Conservation (phyloP, 2,113 vertebrate species). For the Cnemophilus loriae region DNA sequence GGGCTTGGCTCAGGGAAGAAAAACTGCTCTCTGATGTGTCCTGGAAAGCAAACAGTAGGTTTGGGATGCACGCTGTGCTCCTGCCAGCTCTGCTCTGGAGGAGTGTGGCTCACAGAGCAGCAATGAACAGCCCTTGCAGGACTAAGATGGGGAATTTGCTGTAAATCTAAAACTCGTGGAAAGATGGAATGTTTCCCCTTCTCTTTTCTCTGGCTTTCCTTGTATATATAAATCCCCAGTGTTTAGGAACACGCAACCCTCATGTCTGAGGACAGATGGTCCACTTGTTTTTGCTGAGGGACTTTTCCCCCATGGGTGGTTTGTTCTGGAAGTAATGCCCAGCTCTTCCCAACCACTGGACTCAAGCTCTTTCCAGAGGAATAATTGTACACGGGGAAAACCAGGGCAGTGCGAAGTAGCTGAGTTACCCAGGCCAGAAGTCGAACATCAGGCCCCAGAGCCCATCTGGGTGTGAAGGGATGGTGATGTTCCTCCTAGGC, state of each 20-base stretch:
- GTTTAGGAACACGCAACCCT: not conserved
- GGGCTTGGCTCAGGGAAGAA: not conserved
- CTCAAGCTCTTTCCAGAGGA: not conserved
- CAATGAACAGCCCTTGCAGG: not conserved
- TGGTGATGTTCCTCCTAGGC: not conserved
- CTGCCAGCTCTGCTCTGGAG: slow-evolving; percentile 12
- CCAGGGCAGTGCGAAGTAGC: not conserved
- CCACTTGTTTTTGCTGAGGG: not conserved
- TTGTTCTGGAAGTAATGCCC: not conserved
- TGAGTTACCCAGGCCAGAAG: not conserved
- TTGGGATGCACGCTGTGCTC: not conserved
- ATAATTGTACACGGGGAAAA: not conserved
- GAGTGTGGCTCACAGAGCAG: not conserved
- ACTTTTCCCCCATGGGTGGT: not conserved
- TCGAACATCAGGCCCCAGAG: not conserved
- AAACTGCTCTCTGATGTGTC: not conserved
- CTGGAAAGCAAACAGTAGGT: not conserved
- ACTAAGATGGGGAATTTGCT: not conserved
- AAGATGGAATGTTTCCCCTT: not conserved
- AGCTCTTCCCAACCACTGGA: not conserved
- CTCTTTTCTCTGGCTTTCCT: not conserved
- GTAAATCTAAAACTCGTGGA: not conserved
- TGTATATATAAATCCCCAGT: not conserved
- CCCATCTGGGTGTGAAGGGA: not conserved
- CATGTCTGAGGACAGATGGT: not conserved